A percentile compares a stretch with the other conserved stretches of the same genome.
phyloP scores from a whole-genome alignment of 2,888 invertebrate genomes.

The Meandrusa payeni region DNA sequence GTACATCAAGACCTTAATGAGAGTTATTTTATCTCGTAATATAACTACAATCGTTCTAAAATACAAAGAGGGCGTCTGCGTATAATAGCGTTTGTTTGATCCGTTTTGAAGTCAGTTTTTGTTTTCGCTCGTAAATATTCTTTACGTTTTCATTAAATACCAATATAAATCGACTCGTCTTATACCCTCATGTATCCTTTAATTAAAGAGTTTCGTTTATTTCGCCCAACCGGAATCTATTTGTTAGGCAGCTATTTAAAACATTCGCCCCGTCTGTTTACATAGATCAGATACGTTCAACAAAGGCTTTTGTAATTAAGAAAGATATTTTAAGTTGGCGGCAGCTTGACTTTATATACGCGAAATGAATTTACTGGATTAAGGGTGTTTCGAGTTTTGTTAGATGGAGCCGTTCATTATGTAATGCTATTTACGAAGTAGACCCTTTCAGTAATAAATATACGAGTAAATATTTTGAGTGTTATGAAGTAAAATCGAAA shows the following conservation, averaged over 20 bases:
- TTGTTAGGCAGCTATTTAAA: conserved; percentile 78
- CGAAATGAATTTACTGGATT: conserved; percentile 75
- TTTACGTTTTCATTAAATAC: no score
- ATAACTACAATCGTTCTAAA: no score
- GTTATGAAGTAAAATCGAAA: not conserved
- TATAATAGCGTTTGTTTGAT: no score
- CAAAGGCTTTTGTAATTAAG: conserved; percentile 81
- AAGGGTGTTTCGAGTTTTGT: conserved; percentile 67
- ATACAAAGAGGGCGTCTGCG: no score
- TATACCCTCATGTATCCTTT: conserved; percentile 60
- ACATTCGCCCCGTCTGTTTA: conserved; percentile 77
- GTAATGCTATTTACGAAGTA: conserved; percentile 28
- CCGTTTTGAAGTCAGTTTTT: no score
- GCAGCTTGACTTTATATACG: conserved; percentile 76
- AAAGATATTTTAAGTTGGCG: conserved; percentile 79
- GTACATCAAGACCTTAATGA: no score
- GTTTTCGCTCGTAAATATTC: no score
- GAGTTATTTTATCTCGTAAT: no score
- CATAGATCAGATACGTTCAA: conserved; percentile 81
- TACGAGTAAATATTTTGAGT: not conserved
- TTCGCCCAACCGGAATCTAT: conserved; percentile 73
- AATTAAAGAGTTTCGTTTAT: conserved; percentile 72
- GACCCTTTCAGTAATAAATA: conserved; percentile 8
- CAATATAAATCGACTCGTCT: conserved; percentile 28
- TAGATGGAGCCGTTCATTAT: conserved; percentile 39